These are phyloP conservation scores for Coelinius sp. DNA, from an alignment of 2,888 invertebrate genomes.

Conservation along the genomic window DNA sequence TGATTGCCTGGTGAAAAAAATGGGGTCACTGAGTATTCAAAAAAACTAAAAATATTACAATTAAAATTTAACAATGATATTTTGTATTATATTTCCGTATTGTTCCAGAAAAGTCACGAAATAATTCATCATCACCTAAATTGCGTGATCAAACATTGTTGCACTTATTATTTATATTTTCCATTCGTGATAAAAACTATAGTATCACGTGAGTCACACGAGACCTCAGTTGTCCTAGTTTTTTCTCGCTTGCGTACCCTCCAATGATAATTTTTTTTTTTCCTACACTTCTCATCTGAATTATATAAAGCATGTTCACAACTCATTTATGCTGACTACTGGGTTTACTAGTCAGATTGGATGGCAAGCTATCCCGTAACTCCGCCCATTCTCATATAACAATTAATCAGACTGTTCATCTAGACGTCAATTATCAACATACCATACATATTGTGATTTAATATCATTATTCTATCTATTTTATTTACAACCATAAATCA, in stretches of 20 bases:
- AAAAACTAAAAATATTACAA: too few relatives aligned
- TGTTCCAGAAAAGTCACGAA: too few relatives aligned
- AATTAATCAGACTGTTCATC: conserved; percentile 5
- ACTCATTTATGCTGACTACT: conserved; percentile 7
- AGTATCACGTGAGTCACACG: conserved; percentile 6
- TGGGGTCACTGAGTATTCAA: too few relatives aligned
- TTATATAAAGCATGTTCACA: conserved; percentile 9
- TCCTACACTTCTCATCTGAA: background rate
- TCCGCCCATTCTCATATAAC: background rate
- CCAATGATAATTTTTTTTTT: background rate
- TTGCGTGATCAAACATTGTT: background rate
- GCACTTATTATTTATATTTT: background rate
- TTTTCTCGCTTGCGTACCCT: background rate
- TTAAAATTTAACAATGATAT: too few relatives aligned
- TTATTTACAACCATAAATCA: background rate
- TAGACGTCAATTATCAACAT: conserved; percentile 9
- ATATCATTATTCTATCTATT: background rate
- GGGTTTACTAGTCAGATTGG: background rate
- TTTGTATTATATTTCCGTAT: too few relatives aligned
- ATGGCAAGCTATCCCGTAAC: background rate
- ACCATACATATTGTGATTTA: background rate
- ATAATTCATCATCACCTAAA: background rate
- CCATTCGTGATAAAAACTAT: background rate
- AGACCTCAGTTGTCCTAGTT: background rate
- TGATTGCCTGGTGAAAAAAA: too few relatives aligned